Conservation (phyloP, 2,888 invertebrate genomes). For the Xestia sexstrigata region DNA sequence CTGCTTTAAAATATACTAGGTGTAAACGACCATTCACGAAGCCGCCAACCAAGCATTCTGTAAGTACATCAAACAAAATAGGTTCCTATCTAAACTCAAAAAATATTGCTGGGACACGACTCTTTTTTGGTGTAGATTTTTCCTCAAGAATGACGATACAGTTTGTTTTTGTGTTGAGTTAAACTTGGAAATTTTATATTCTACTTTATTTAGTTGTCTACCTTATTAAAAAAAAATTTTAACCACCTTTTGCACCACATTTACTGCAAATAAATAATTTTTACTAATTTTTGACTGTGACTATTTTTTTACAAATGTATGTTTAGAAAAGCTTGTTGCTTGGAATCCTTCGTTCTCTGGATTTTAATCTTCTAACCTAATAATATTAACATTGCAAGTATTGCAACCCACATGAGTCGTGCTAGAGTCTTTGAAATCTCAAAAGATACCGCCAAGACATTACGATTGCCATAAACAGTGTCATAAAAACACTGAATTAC, state of each 20-base stretch:
- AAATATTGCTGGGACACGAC: not conserved
- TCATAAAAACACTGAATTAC: constrained; percentile 27
- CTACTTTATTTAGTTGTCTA: too few relatives aligned
- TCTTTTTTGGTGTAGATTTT: not conserved
- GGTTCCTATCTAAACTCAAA: not conserved
- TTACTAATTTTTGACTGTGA: too few relatives aligned
- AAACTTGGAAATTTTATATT: too few relatives aligned
- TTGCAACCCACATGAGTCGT: constrained; percentile 23
- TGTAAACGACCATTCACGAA: not conserved
- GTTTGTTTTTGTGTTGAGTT: too few relatives aligned
- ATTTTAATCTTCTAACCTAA: not conserved
- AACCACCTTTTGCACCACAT: too few relatives aligned
- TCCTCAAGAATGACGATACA: not conserved
- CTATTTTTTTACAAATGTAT: too few relatives aligned
- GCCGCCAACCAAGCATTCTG: not conserved
- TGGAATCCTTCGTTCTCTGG: not conserved
- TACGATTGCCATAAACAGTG: constrained; percentile 35
- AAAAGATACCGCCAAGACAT: constrained; percentile 36
- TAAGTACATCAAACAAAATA: not conserved
- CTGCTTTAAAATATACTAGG: not conserved
- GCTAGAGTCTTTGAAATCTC: not conserved
- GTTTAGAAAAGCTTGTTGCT: not conserved
- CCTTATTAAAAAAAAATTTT: too few relatives aligned
- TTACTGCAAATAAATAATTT: too few relatives aligned
- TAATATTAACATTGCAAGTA: not conserved